Evolutionary conservation across 1,140 invertebrate species (phyloP).

Genomic region (Heliconius eleuchia): DNA sequence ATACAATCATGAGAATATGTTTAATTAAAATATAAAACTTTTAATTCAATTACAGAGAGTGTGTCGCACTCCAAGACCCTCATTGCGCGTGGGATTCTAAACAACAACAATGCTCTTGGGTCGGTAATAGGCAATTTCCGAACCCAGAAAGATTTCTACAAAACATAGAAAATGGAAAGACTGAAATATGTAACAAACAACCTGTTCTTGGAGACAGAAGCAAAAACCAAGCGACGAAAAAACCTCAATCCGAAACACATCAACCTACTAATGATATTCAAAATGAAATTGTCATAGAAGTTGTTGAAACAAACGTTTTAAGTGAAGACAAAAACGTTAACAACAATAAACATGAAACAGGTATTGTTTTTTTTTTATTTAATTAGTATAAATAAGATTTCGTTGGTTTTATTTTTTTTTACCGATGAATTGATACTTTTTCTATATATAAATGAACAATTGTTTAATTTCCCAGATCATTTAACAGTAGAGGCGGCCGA

Average conservation of each 20-base stretch:
- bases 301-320: constrained; percentile 71
- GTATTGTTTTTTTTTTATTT: constrained; percentile 37
- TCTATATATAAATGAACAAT: background rate
- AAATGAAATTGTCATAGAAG: constrained; percentile 76
- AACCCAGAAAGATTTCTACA: constrained; percentile 87
- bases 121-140: constrained; percentile 84
- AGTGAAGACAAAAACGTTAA: constrained; percentile 61
- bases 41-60: constrained; percentile 85
- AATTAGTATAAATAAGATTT: no score
- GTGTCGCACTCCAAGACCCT: constrained; percentile 96
- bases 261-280: constrained; percentile 66
- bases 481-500: constrained; percentile 83
- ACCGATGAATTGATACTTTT: background rate
- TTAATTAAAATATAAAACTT: constrained; percentile 5
- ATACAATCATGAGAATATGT: background rate
- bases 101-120: constrained; percentile 87
- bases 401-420: no score
- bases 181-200: constrained; percentile 84
- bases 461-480: constrained; percentile 73
- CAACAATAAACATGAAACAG: constrained; percentile 73
- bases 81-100: constrained; percentile 97
- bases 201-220: constrained; percentile 73
- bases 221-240: constrained; percentile 71
- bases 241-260: constrained; percentile 66
- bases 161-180: constrained; percentile 86